phyloP scores from a whole-genome alignment of 2,888 invertebrate genomes.

The Hanleya hanleyi region DNA sequence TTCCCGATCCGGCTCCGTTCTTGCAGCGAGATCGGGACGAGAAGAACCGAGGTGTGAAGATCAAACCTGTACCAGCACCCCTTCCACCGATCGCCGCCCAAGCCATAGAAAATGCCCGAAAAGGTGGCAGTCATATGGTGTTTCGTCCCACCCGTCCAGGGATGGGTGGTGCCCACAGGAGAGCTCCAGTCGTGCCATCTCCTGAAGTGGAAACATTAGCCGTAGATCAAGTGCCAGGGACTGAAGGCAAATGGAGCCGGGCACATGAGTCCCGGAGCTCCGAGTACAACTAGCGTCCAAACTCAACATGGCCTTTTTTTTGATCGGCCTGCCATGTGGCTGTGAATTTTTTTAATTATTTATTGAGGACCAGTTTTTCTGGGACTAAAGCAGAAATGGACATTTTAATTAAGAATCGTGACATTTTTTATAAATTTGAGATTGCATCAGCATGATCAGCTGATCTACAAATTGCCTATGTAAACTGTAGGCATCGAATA shows the following conservation, averaged over 20 bases:
- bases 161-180: constrained; percentile 29
- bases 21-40: constrained; percentile 41
- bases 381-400: neutral
- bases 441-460: too few relatives aligned
- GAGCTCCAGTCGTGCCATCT: constrained; percentile 37
- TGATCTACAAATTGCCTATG: too few relatives aligned
- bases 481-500: too few relatives aligned
- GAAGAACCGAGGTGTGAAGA: constrained; percentile 32
- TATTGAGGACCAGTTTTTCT: neutral
- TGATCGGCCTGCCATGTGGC: too few relatives aligned
- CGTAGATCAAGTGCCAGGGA: constrained; percentile 53
- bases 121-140: constrained; percentile 34
- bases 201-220: constrained; percentile 59
- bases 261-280: constrained; percentile 58
- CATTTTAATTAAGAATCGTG: too few relatives aligned
- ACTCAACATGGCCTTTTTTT: too few relatives aligned
- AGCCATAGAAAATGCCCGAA: constrained; percentile 20
- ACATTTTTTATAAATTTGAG: too few relatives aligned
- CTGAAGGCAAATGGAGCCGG: constrained; percentile 46
- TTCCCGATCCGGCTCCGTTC: constrained; percentile 49
- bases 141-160: constrained; percentile 45
- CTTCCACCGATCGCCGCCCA: constrained; percentile 49
- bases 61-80: constrained; percentile 40
- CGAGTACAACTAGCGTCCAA: constrained; percentile 49
- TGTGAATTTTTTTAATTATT: neutral